These are phyloP conservation scores for Selene dorsalis DNA, from an alignment of 2,797 vertebrate species.

Conservation along the genomic window DNA sequence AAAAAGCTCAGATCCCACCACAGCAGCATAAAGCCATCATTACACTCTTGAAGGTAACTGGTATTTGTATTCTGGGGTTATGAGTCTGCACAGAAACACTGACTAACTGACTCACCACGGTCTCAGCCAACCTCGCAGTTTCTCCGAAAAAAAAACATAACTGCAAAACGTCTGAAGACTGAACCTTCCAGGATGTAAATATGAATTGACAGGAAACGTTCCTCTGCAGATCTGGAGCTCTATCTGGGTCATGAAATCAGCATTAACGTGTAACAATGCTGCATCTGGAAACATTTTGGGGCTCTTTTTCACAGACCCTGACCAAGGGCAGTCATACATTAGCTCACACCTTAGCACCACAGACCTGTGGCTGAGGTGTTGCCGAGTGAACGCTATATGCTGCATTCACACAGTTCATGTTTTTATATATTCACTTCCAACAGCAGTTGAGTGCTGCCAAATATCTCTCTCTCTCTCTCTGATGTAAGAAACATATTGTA, in stretches of 20 bases:
- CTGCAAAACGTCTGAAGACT: constrained; percentile 20
- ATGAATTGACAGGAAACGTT: constrained; percentile 28
- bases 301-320: constrained; percentile 20
- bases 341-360: background rate
- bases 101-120: background rate
- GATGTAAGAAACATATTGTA: background rate
- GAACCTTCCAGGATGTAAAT: constrained; percentile 25
- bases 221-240: constrained; percentile 20
- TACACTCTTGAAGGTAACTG: background rate
- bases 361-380: constrained; percentile 16
- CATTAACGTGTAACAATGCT: constrained; percentile 11
- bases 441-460: background rate
- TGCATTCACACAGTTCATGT: background rate
- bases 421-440: background rate
- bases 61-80: constrained; percentile 1
- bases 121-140: background rate
- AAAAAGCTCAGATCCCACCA: background rate
- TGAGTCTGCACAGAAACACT: constrained; percentile 2
- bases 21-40: background rate
- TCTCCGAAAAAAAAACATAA: constrained; percentile 1
- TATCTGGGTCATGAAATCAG: constrained; percentile 53
- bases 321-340: constrained; percentile 19
- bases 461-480: background rate
- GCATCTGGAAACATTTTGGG: constrained; percentile 18
- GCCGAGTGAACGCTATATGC: background rate